Conservation (phyloP, 2,888 invertebrate genomes). For the Cephus sareptanus region DNA sequence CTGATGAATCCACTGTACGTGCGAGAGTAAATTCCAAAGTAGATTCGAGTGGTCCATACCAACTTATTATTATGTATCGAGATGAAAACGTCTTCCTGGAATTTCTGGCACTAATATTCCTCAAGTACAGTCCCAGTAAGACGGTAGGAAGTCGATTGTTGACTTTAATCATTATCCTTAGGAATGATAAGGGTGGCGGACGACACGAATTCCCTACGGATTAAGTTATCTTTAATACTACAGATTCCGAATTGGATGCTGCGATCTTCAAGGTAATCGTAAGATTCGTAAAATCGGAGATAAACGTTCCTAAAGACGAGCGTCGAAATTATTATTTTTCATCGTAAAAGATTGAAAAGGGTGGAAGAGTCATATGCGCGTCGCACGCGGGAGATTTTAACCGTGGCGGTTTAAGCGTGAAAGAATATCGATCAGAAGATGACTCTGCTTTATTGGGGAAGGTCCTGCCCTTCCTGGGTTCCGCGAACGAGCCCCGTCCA, state of each 20-base stretch:
- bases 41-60: background rate
- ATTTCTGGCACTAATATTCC: background rate
- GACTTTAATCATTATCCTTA: background rate
- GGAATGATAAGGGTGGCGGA: background rate
- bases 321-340: background rate
- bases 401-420: conserved; percentile 11
- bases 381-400: background rate
- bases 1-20: background rate
- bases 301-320: background rate
- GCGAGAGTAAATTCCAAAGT: background rate
- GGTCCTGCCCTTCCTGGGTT: conserved; percentile 18
- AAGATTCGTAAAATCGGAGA: background rate
- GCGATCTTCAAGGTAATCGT: background rate
- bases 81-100: conserved; percentile 4
- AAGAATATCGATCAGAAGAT: conserved; percentile 23
- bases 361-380: background rate
- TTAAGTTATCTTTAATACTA: background rate
- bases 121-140: background rate
- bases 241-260: background rate
- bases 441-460: conserved; percentile 20
- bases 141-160: background rate
- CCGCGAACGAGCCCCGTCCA: conserved; percentile 17
- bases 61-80: background rate
- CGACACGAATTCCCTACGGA: too few species aligned
- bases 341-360: background rate